A percentile compares a stretch with the other conserved stretches of the same genome.
These are phyloP conservation scores for Diplazon laetatorius DNA, from an alignment of 2,888 invertebrate species.

Conservation along the genomic window DNA sequence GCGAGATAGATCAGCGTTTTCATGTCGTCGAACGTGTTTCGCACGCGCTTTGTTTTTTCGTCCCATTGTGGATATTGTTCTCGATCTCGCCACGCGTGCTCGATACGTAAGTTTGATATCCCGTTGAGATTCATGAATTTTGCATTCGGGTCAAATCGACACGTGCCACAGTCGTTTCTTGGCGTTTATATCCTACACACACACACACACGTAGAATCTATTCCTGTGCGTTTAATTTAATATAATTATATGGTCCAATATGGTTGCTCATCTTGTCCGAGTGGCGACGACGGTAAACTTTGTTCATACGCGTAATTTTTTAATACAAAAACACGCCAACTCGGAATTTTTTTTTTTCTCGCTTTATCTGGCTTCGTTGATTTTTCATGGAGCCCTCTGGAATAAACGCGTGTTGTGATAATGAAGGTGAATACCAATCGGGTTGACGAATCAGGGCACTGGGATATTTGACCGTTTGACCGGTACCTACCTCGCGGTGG, in stretches of 20 bases:
- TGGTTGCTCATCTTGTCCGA: background rate
- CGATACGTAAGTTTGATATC: conserved; percentile 15
- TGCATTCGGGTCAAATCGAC: conserved; percentile 66
- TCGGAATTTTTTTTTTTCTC: too few relatives aligned
- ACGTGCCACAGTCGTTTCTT: conserved; percentile 33
- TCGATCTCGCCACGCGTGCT: too few relatives aligned
- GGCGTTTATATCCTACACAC: background rate
- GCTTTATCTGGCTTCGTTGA: too few relatives aligned
- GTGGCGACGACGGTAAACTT: background rate
- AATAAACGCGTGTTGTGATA: too few relatives aligned
- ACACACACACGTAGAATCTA: background rate
- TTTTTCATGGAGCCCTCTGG: too few relatives aligned
- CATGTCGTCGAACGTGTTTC: conserved; percentile 15
- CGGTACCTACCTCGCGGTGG: background rate
- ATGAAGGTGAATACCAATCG: too few relatives aligned
- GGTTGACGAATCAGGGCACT: conserved; percentile 5
- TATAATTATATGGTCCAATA: conserved; percentile 10
- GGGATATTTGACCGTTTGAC: too few relatives aligned
- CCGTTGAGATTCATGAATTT: conserved; percentile 63
- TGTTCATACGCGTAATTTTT: too few relatives aligned
- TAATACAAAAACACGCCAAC: too few relatives aligned
- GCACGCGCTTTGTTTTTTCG: background rate
- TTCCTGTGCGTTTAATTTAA: conserved; percentile 18
- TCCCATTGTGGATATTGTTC: conserved; percentile 2
- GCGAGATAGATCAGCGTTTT: background rate